Evolutionary conservation across 2,888 invertebrate species (phyloP).

Genomic region (Leptura quadrifasciata): DNA sequence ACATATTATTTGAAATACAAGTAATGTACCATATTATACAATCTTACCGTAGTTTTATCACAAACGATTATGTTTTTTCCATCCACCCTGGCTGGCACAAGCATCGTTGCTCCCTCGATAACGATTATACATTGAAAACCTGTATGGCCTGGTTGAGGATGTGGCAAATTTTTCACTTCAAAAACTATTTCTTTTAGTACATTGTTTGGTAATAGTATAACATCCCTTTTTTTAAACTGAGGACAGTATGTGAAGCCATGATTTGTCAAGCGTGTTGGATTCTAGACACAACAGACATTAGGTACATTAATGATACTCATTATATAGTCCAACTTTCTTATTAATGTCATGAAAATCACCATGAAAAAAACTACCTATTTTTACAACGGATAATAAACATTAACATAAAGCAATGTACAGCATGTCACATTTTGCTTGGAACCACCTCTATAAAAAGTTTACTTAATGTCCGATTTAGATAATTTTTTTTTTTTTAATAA

Average conservation of each 20-base stretch:
- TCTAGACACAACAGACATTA: constrained; percentile 74
- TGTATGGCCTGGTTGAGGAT: constrained; percentile 90
- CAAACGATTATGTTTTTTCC: constrained; percentile 88
- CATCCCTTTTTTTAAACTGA: constrained; percentile 85
- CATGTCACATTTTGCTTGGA: no score
- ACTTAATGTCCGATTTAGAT: no score
- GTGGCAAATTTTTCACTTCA: constrained; percentile 93
- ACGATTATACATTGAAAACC: constrained; percentile 94
- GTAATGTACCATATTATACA: not conserved
- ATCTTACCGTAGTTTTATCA: constrained; percentile 88
- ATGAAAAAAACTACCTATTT: no score
- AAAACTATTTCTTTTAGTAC: constrained; percentile 92
- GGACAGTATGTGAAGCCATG: constrained; percentile 84
- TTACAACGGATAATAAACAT: no score
- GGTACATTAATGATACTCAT: no score
- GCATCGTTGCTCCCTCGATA: constrained; percentile 92
- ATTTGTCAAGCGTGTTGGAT: constrained; percentile 76
- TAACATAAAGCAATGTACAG: no score
- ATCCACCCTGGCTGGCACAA: constrained; percentile 90
- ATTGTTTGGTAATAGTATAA: constrained; percentile 90
- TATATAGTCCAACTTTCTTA: no score
- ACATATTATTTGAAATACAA: constrained; percentile 1
- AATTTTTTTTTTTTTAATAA: no score
- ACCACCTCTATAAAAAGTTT: no score
- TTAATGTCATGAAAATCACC: no score